phyloP scores from a whole-genome alignment of 2,797 vertebrate species.

The Centropyge bicolor region DNA sequence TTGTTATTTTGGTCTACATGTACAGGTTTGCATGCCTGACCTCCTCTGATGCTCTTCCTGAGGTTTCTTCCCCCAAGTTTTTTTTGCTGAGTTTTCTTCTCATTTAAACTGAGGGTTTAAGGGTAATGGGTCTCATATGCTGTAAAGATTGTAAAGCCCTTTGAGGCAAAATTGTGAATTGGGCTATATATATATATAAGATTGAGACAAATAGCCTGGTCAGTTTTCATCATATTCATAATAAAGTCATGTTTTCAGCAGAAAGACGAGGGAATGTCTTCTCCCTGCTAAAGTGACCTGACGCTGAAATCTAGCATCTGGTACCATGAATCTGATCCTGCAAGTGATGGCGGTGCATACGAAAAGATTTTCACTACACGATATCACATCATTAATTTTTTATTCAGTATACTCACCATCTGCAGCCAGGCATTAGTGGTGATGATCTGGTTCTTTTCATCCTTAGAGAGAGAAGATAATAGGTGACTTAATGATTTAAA shows the following conservation, averaged over 20 bases:
- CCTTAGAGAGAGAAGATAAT: conserved; percentile 75
- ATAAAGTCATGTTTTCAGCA: not conserved
- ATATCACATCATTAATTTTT: conserved; percentile 39
- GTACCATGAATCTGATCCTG: not conserved
- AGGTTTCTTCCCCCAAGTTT: not conserved
- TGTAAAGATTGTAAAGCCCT: not conserved
- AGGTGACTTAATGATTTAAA: conserved; percentile 8
- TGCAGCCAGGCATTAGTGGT: conserved; percentile 88
- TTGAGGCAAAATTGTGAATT: not conserved
- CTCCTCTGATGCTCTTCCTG: not conserved
- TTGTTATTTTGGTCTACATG: not conserved
- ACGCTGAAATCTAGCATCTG: conserved; percentile 26
- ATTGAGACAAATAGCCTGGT: not conserved
- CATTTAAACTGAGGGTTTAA: not conserved
- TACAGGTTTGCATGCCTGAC: no score
- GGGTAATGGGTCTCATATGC: no score
- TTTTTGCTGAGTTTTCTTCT: not conserved
- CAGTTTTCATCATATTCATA: not conserved
- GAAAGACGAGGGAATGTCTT: conserved; percentile 19
- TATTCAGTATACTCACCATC: conserved; percentile 82
- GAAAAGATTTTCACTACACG: conserved; percentile 17
- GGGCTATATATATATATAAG: not conserved
- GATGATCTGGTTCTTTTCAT: conserved; percentile 89
- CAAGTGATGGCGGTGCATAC: not conserved
- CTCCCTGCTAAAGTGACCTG: not conserved